A percentile compares a stretch with the other conserved stretches of the same genome.
Evolutionary conservation across 2,888 invertebrate genomes (phyloP).

Genomic region (Lasius platythorax): DNA sequence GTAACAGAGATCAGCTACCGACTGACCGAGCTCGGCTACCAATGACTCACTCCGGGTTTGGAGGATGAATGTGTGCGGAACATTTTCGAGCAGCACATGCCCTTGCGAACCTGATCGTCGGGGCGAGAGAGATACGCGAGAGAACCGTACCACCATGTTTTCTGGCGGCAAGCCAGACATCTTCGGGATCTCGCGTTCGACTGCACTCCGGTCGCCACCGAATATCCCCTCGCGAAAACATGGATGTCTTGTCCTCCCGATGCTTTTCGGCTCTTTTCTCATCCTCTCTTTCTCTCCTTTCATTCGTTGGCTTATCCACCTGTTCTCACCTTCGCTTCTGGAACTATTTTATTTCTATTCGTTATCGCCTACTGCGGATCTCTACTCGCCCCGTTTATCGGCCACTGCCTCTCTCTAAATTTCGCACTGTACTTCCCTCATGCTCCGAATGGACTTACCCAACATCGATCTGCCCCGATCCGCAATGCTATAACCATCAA

Average conservation of each 20-base stretch:
- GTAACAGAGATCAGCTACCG: constrained; percentile 45
- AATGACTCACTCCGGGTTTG: constrained; percentile 59
- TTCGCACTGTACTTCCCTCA: not conserved
- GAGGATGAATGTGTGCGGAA: constrained; percentile 48
- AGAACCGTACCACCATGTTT: constrained; percentile 68
- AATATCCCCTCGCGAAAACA: constrained; percentile 57
- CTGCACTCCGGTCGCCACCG: constrained; percentile 38
- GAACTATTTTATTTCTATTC: constrained; percentile 16
- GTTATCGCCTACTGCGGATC: constrained; percentile 2
- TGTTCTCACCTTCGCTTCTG: constrained; percentile 28
- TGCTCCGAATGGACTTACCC: constrained; percentile 7
- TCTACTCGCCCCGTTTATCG: constrained; percentile 31
- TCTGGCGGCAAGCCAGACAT: constrained; percentile 68
- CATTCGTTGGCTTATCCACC: not conserved
- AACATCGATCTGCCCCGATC: constrained; percentile 5
- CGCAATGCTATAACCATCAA: not conserved
- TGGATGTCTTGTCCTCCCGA: constrained; percentile 41
- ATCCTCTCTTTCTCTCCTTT: not conserved
- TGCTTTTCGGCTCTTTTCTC: constrained; percentile 29
- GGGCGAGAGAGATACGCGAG: constrained; percentile 68
- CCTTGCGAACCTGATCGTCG: constrained; percentile 31
- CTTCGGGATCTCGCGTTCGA: constrained; percentile 65
- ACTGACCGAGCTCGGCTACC: constrained; percentile 51
- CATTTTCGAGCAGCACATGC: constrained; percentile 57
- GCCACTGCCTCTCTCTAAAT: constrained; percentile 6